Evolutionary conservation across 2,797 vertebrate species (phyloP).

Genomic region (Sebastes alutus): DNA sequence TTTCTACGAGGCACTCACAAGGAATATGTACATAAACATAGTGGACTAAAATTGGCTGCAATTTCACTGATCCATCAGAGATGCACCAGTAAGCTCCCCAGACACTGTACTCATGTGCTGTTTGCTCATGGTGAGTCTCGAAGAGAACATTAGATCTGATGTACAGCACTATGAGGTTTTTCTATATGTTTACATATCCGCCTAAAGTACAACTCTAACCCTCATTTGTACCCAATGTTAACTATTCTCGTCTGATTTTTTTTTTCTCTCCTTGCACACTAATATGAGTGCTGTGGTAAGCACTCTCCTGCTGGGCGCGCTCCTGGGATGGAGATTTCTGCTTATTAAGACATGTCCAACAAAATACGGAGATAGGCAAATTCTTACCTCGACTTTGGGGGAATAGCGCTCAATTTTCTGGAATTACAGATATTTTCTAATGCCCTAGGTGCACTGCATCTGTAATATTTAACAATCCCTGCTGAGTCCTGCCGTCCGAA

Average conservation of each 20-base stretch:
- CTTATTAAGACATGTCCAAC: constrained; percentile 62
- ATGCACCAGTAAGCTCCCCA: constrained; percentile 5
- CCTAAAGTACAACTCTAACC: neutral
- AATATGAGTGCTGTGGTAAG: constrained; percentile 35
- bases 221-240: constrained; percentile 30
- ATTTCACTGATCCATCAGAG: constrained; percentile 11
- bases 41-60: constrained; percentile 14
- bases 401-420: constrained; percentile 4
- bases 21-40: constrained; percentile 7
- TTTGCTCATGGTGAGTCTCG: neutral
- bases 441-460: neutral
- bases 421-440: constrained; percentile 22
- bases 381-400: constrained; percentile 38
- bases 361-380: constrained; percentile 48
- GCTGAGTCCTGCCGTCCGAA: neutral
- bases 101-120: neutral
- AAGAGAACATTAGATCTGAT: constrained; percentile 1
- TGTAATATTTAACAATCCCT: constrained; percentile 5
- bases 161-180: neutral
- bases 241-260: constrained; percentile 3
- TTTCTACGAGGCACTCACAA: constrained; percentile 32
- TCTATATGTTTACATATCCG: constrained; percentile 4
- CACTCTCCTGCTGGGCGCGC: constrained; percentile 43
- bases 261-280: neutral
- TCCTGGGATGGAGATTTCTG: constrained; percentile 57